Base-by-base conservation (phyloP, 2,888 invertebrate genomes). In the Cerceris ruficornis region DNA sequence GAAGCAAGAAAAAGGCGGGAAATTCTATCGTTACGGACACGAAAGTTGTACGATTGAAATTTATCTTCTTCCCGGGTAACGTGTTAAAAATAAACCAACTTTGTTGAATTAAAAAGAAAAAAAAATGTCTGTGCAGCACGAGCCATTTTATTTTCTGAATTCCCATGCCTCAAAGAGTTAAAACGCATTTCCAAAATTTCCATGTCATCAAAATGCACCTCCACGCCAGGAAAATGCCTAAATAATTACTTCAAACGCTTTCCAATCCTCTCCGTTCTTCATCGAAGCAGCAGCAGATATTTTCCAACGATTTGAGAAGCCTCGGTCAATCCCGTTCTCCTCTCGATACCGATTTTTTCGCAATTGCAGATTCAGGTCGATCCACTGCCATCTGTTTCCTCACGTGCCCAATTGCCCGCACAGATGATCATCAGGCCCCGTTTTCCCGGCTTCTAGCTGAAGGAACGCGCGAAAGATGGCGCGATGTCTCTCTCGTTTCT, bases 301-400 rank as follows among this genome's bases (percentile, higher is more conserved):
- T 52, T 13, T 11, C 50, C n/a, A n/a, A 50, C 5, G n/a, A 7
- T n/a, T 50, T 6, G n/a, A 11, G n/a, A 6, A n/a, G 46, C 11
- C 7, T 60, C 14, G 41, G 9, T 14, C 54, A 52, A 39, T 13
- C 54, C 7, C 11, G 43, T 55, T 14, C 64, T 7, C 43, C 8
- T 6, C 13, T 2, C 54, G 28, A 52, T 28, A n/a, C 7, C 41
- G 9, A 15, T 54, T 39, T n/a, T 42, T 46, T 41, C 28, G 4
- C 59, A 77, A 73, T 87, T 95, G 68, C 95, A 96, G 97, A 93
- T 97, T 98, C 93, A 95, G 96, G 89, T 98, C 98, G 78, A 94
- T 98, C 86, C 98, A 98, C 93, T 98, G 98, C 93, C 96, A 96
- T 92, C 94, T 98, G 85, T 98, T 97, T 93, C 97, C 98, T 66